A percentile compares a stretch with the other conserved stretches of the same genome.
These are phyloP conservation scores for Atrichornis clamosus DNA, from an alignment of 2,113 vertebrate species.

Conservation along the genomic window DNA sequence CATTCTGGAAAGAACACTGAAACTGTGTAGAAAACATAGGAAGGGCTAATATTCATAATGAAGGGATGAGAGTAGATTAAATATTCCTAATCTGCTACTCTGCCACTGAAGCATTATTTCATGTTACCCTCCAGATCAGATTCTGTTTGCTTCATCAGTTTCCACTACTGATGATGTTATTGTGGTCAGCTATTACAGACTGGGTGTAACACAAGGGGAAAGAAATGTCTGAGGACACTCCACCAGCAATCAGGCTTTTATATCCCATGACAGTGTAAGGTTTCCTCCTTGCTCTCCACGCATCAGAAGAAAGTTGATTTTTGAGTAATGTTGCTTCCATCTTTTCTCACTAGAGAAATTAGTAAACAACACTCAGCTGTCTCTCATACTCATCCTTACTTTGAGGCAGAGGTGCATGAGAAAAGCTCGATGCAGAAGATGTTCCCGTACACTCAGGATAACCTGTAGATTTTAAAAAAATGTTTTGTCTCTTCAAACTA, in stretches of 20 bases:
- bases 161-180: constrained; percentile 26
- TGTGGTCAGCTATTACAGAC: background rate
- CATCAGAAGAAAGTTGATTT: background rate
- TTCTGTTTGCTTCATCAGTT: background rate
- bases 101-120: background rate
- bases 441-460: background rate
- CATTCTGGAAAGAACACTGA: background rate
- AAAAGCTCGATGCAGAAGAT: background rate
- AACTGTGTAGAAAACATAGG: background rate
- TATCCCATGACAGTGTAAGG: background rate
- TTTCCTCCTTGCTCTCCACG: background rate
- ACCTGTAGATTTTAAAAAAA: background rate
- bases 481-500: background rate
- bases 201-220: background rate
- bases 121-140: background rate
- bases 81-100: background rate
- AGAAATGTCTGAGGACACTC: background rate
- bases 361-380: background rate
- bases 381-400: background rate
- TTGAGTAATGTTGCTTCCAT: background rate
- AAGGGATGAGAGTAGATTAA: background rate
- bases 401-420: background rate
- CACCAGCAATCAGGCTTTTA: background rate
- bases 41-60: background rate
- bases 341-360: background rate